Evolutionary conservation across 2,113 vertebrate species (phyloP).

Genomic region (Alectura lathami): DNA sequence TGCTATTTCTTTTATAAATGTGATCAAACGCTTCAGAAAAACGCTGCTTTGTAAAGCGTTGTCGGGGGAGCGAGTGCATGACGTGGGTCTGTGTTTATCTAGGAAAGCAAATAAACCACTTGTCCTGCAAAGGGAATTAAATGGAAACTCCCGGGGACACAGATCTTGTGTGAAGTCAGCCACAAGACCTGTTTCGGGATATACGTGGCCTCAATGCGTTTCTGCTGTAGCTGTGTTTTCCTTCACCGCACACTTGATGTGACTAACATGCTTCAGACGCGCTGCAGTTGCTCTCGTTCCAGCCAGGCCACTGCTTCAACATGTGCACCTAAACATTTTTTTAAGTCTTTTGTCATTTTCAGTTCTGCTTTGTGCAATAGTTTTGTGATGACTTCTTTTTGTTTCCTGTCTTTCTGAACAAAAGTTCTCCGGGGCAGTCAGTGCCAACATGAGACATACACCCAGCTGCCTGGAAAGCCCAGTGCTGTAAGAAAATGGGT

Average conservation of each 20-base stretch:
- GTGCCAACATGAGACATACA: background rate
- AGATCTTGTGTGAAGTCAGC: constrained; percentile 51
- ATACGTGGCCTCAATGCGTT: background rate
- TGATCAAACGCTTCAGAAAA: constrained; percentile 21
- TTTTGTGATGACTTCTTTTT: background rate
- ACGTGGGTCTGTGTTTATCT: constrained; percentile 31
- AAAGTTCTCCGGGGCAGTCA: rapidly evolving
- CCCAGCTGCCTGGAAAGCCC: background rate
- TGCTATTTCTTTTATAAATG: constrained; percentile 35
- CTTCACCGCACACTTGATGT: background rate
- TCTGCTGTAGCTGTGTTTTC: constrained; percentile 13
- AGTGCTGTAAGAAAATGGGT: background rate
- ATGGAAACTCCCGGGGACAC: constrained; percentile 39
- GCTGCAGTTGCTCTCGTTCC: background rate
- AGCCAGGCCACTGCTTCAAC: background rate
- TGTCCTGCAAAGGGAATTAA: constrained; percentile 34
- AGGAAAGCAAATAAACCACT: constrained; percentile 50
- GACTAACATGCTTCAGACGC: background rate
- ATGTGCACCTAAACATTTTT: background rate
- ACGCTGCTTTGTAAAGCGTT: constrained; percentile 56
- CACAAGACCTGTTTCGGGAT: background rate
- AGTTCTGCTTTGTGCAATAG: background rate
- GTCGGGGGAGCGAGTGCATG: constrained; percentile 59
- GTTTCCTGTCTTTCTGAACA: background rate
- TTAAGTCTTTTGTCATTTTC: background rate